Evolutionary conservation across 2,113 vertebrate genomes (phyloP).

Genomic region (Scomber japonicus): DNA sequence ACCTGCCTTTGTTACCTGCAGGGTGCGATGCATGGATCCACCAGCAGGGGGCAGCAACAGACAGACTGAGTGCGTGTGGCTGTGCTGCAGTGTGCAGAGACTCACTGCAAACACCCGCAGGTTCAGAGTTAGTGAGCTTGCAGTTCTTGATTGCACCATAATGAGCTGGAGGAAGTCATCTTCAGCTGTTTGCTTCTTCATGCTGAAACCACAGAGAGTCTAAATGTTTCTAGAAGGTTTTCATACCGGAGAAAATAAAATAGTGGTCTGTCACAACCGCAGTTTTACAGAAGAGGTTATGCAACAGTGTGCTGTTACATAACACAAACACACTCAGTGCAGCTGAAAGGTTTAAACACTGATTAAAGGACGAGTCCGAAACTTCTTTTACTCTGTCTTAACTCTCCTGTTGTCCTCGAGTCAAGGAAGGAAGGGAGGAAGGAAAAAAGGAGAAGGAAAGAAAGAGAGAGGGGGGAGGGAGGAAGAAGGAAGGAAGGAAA

Average conservation of each 20-base stretch:
- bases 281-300: not conserved
- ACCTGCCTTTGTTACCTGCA: too few species aligned
- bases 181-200: not conserved
- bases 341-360: not conserved
- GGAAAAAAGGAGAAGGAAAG: too few species aligned
- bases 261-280: not conserved
- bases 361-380: not conserved
- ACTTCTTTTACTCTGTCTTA: too few species aligned
- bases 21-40: not conserved
- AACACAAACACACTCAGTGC: not conserved
- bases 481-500: too few species aligned
- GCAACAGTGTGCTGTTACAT: not conserved
- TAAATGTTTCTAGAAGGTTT: not conserved
- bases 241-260: not conserved
- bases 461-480: too few species aligned
- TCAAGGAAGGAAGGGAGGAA: too few species aligned
- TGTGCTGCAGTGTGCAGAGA: too few species aligned
- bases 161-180: not conserved
- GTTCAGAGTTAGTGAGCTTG: not conserved
- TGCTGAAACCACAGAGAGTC: not conserved
- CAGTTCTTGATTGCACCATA: not conserved
- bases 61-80: not conserved
- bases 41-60: slow-evolving; percentile 46
- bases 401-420: too few species aligned
- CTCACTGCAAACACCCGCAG: too few species aligned